Evolutionary conservation across 2,113 vertebrate species (phyloP).

Genomic region (Fukomys damarensis): DNA sequence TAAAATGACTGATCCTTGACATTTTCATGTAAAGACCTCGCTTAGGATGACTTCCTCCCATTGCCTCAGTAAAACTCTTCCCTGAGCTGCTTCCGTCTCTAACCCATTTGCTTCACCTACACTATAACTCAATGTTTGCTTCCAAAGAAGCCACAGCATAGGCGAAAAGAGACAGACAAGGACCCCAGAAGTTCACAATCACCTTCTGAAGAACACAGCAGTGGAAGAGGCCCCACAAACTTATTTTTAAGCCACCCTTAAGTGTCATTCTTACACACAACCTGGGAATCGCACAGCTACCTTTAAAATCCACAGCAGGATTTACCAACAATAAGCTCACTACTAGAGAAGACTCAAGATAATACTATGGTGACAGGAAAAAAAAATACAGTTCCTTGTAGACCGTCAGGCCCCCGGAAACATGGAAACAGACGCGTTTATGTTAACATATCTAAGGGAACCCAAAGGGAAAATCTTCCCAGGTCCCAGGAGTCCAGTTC

Average conservation of each 20-base stretch:
- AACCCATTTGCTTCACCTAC: background rate
- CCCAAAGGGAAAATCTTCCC: background rate
- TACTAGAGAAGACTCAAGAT: background rate
- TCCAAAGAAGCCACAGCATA: background rate
- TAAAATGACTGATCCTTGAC: constrained; percentile 63
- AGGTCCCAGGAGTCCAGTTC: background rate
- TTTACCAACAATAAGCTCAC: background rate
- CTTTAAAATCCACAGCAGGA: background rate
- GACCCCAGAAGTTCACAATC: background rate
- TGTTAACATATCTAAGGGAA: constrained; percentile 60
- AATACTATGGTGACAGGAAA: background rate
- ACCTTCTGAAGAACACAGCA: background rate
- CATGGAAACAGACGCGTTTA: constrained; percentile 52
- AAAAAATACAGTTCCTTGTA: background rate
- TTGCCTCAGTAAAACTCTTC: background rate
- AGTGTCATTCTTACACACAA: background rate
- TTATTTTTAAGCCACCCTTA: background rate
- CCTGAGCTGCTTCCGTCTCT: background rate
- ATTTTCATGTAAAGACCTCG: constrained; percentile 43
- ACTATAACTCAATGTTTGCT: background rate
- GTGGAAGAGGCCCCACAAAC: background rate
- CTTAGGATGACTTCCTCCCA: background rate
- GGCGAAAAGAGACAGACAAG: constrained; percentile 42
- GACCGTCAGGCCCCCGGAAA: background rate
- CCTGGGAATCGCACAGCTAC: constrained; percentile 22